Conservation (phyloP, 1,140 invertebrate genomes). For the Leguminivora glycinivorella region DNA sequence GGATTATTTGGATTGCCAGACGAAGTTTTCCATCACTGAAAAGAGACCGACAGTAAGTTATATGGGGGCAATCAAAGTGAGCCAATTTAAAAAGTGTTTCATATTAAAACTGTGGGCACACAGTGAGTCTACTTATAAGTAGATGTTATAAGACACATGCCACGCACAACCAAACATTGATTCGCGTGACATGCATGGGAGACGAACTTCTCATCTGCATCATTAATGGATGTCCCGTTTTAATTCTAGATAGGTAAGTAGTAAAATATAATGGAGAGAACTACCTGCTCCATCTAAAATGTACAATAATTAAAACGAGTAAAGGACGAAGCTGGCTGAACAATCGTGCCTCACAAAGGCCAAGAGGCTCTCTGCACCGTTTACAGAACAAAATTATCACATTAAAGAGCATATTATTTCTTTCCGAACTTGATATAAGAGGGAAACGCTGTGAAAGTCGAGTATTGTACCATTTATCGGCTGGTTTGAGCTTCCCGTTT, state of each 20-base stretch:
- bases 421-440: conserved; percentile 19
- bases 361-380: conserved; percentile 2
- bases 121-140: too few species aligned
- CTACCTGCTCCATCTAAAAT: neutral
- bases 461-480: conserved; percentile 3
- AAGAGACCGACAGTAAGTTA: too few species aligned
- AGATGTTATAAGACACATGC: too few species aligned
- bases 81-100: too few species aligned
- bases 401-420: conserved; percentile 7
- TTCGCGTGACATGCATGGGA: neutral
- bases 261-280: neutral
- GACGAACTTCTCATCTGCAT: neutral
- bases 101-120: too few species aligned
- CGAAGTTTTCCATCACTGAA: too few species aligned
- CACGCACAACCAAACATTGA: too few species aligned
- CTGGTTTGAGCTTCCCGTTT: neutral
- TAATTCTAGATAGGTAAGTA: neutral
- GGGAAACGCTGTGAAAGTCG: conserved; percentile 11
- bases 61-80: too few species aligned
- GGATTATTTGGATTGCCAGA: too few species aligned
- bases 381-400: conserved; percentile 23
- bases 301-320: conserved; percentile 14
- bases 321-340: conserved; percentile 3
- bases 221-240: neutral
- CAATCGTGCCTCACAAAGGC: neutral